Percentiles rank a stretch among this genome's conserved stretches.
Evolutionary conservation across 2,888 invertebrate genomes (phyloP).

Genomic region (Tortrix viridana): DNA sequence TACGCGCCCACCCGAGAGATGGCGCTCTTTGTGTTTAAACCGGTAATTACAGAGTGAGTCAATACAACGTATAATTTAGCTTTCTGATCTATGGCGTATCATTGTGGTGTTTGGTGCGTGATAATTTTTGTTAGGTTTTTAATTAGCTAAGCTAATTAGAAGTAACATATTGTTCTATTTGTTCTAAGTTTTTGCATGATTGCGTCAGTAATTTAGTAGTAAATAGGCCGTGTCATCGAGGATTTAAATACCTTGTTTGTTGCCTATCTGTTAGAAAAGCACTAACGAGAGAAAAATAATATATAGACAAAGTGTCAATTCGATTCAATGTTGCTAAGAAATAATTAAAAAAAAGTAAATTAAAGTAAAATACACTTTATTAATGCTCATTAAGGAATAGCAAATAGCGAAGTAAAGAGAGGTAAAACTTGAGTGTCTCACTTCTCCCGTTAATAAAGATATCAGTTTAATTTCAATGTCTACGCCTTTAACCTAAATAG

Average conservation of each 20-base stretch:
- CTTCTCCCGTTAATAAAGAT: conserved; percentile 10
- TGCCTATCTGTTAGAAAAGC: no score
- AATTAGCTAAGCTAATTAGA: neutral
- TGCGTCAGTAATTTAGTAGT: no score
- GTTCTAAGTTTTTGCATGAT: no score
- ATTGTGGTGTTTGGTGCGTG: neutral
- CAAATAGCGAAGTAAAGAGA: neutral
- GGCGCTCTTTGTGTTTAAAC: conserved; percentile 39
- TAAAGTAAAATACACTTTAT: no score
- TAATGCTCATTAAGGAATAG: neutral
- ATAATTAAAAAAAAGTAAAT: no score
- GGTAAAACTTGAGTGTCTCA: neutral
- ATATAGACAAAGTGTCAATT: no score
- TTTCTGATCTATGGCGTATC: conserved; percentile 10
- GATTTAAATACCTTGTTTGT: no score
- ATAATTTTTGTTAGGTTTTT: neutral
- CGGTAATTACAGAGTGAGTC: conserved; percentile 25
- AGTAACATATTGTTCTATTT: no score
- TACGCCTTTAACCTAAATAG: conserved; percentile 25
- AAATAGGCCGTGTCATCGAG: no score
- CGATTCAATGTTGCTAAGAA: no score
- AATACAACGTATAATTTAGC: conserved; percentile 25
- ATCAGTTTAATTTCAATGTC: conserved; percentile 33
- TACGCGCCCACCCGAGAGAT: conserved; percentile 52
- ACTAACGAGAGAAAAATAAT: no score